phyloP scores from a whole-genome alignment of 2,797 vertebrate genomes.

The Anguilla megastoma region DNA sequence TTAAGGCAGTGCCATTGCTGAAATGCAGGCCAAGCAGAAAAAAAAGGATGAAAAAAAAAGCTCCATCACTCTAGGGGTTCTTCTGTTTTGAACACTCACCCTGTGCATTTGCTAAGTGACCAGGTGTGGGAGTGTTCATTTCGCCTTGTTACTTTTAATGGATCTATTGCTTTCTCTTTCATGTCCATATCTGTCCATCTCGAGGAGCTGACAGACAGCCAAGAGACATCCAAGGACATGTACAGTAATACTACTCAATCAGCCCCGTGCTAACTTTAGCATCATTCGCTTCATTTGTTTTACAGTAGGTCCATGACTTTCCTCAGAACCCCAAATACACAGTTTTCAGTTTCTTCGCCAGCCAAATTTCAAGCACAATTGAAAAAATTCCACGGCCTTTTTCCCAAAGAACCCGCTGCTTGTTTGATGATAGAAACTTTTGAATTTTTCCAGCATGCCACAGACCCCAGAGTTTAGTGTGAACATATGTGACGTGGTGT shows the following conservation, averaged over 20 bases:
- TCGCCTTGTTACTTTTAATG: conserved; percentile 6
- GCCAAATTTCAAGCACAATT: background rate
- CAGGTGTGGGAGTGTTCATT: background rate
- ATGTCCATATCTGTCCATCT: background rate
- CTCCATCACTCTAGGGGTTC: background rate
- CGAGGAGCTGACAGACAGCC: background rate
- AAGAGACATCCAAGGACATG: background rate
- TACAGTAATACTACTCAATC: background rate
- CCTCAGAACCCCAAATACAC: background rate
- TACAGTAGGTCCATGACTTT: background rate
- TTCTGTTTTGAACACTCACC: background rate
- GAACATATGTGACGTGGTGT: background rate
- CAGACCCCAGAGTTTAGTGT: background rate
- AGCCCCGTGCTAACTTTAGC: background rate
- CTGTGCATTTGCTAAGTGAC: background rate
- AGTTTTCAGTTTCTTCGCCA: background rate
- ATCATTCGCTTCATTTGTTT: background rate
- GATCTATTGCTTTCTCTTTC: background rate
- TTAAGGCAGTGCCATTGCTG: conserved; percentile 43
- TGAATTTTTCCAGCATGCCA: background rate
- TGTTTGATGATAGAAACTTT: background rate
- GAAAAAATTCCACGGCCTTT: background rate
- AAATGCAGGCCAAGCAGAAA: background rate
- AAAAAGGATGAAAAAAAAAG: no score
- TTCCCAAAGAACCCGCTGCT: background rate